phyloP scores from a whole-genome alignment of 2,797 vertebrate species.

The Sparidentex hasta region DNA sequence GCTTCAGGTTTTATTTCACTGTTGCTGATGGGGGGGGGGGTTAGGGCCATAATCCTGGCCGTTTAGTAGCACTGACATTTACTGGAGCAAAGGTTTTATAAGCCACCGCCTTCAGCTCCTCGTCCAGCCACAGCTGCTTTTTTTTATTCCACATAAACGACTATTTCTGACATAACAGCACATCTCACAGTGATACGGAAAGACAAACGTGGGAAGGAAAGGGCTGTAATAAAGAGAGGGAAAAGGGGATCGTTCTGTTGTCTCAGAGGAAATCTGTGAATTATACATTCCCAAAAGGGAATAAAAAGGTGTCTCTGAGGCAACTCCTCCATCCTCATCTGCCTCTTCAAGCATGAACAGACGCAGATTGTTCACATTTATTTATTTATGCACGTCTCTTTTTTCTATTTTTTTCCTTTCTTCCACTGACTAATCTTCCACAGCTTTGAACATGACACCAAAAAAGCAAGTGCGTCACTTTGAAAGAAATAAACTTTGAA shows the following conservation, averaged over 20 bases:
- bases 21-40: background rate
- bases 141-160: conserved; percentile 17
- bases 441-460: conserved; percentile 47
- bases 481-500: conserved; percentile 60
- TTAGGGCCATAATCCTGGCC: conserved; percentile 46
- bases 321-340: background rate
- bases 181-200: conserved; percentile 34
- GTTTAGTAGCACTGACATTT: conserved; percentile 72
- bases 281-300: conserved; percentile 35
- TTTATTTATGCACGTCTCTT: background rate
- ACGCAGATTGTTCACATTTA: conserved; percentile 5
- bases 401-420: conserved; percentile 1
- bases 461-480: conserved; percentile 49
- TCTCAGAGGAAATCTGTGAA: conserved; percentile 39
- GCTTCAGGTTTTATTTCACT: conserved; percentile 51
- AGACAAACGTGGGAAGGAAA: conserved; percentile 22
- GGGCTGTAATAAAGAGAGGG: conserved; percentile 15
- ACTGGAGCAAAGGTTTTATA: conserved; percentile 53
- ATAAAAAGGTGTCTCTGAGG: conserved; percentile 1
- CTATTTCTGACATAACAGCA: conserved; percentile 52
- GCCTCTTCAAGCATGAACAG: background rate
- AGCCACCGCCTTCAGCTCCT: conserved; percentile 50
- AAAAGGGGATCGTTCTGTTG: background rate
- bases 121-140: conserved; percentile 45
- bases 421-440: conserved; percentile 39